These are phyloP conservation scores for Stratiolaelaps scimitus DNA, from an alignment of 1,140 invertebrate species.

Conservation along the genomic window DNA sequence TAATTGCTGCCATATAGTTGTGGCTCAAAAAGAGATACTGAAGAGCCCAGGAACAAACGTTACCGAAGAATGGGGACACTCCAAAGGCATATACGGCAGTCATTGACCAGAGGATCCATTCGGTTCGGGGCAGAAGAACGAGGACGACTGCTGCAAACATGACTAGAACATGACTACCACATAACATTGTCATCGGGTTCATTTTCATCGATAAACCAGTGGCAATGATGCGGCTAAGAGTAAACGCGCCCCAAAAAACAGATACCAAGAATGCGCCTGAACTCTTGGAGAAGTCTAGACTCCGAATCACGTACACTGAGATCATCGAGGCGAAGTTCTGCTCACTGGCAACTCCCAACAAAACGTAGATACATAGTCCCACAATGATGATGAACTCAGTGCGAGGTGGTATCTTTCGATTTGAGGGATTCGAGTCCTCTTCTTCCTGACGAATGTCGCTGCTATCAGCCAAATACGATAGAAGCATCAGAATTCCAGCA, in stretches of 20 bases:
- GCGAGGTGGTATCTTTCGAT: not conserved
- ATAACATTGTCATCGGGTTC: not conserved
- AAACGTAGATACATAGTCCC: constrained; percentile 9
- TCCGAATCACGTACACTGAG: constrained; percentile 9
- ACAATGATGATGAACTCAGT: not conserved
- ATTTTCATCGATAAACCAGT: not conserved
- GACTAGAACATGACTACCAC: not conserved
- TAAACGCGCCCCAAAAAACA: constrained; percentile 1
- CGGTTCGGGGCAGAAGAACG: not conserved
- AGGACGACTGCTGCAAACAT: constrained; percentile 7
- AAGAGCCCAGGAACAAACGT: constrained; percentile 12
- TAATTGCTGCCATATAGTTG: constrained; percentile 20
- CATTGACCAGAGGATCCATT: constrained; percentile 14
- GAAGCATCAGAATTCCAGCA: not conserved
- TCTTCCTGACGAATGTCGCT: not conserved
- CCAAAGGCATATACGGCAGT: not conserved
- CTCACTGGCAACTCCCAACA: not conserved
- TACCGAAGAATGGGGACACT: constrained; percentile 8
- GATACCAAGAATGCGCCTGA: constrained; percentile 2
- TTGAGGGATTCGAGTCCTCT: not conserved
- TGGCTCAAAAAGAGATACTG: not conserved
- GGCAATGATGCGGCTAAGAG: not conserved
- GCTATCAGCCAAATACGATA: not conserved
- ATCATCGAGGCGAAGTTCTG: constrained; percentile 12
- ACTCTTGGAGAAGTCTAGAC: constrained; percentile 8